Evolutionary conservation across 2,888 invertebrate species (phyloP), one percentile per base, ranked within the genome.

Genomic region (Microchrysa polita): DNA sequence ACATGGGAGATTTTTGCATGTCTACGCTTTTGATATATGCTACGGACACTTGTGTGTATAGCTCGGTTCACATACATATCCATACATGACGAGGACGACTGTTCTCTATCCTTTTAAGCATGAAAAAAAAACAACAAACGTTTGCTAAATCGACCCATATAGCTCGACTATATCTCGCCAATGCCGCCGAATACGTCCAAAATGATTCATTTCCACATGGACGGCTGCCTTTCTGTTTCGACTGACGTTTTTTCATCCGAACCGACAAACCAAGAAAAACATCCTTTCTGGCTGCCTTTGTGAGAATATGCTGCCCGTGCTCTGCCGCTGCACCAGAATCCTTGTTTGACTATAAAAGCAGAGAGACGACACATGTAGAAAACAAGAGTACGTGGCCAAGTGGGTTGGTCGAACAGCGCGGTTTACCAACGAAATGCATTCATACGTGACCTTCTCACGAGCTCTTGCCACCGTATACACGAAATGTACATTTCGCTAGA

Each of bases 241-340:
- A n/a, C n/a, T n/a, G 7, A 34, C 27, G 2, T 34, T 34, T 34
- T 34, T 34, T 34, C 27, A 34, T 34, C 27, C 27, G 48, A n/a
- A n/a, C 48, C 4, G 48, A 48, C 16, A 48, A 48, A 48, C 12
- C 48, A 48, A 48, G 48, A 48, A 48, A 48, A 48, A 48, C 16
- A 48, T 48, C 48, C 48, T 48, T 48, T 48, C 48, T n/a, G 16
- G 48, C 48, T 48, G n/a, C n/a, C n/a, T n/a, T n/a, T n/a, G n/a
- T n/a, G n/a, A n/a, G n/a, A n/a, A n/a, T n/a, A n/a, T n/a, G n/a
- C n/a, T n/a, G n/a, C n/a, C n/a, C n/a, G n/a, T n/a, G n/a, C 12
- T 34, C 48, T 5, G 16, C 5, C 4, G 4, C 10, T 48, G 48
- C 14, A 48, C 12, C 48, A n/a, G 48, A 48, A 48, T 48, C 48